Evolutionary conservation across 2,888 invertebrate genomes (phyloP).

Genomic region (Melikaiella ostensackeni): DNA sequence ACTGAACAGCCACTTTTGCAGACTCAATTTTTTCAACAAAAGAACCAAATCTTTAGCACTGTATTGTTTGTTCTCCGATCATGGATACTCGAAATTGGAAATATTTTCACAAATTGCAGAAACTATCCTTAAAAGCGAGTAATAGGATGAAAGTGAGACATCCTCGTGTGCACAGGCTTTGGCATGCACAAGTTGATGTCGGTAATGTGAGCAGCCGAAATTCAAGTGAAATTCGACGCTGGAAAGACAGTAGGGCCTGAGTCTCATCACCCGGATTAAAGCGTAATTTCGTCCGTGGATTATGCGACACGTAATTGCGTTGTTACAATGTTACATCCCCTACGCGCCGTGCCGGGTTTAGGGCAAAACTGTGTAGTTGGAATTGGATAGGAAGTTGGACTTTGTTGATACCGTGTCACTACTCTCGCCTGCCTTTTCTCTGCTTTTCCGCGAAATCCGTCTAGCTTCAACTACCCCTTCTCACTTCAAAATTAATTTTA

Average conservation of each 20-base stretch:
- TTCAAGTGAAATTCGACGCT: slow-evolving; percentile 53
- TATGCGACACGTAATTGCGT: slow-evolving; percentile 73
- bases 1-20: too few species aligned
- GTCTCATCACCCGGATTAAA: slow-evolving; percentile 65
- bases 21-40: too few species aligned
- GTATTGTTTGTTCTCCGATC: too few species aligned
- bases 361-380: slow-evolving; percentile 70
- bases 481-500: slow-evolving; percentile 68
- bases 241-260: slow-evolving; percentile 45
- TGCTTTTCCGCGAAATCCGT: slow-evolving; percentile 20
- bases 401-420: slow-evolving; percentile 62
- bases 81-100: too few species aligned
- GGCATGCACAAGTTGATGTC: not conserved
- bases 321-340: slow-evolving; percentile 72
- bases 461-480: slow-evolving; percentile 41
- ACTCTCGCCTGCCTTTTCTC: slow-evolving; percentile 51
- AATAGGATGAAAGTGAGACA: too few species aligned
- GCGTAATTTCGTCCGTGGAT: slow-evolving; percentile 72
- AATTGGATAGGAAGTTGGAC: slow-evolving; percentile 70
- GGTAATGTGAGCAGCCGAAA: slow-evolving; percentile 48
- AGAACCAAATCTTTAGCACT: too few species aligned
- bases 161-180: too few species aligned
- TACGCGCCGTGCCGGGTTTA: slow-evolving; percentile 63
- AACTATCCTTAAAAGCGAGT: too few species aligned
- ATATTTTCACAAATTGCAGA: too few species aligned